Conservation (phyloP, 2,888 invertebrate genomes). For the Heliconius ethilla region DNA sequence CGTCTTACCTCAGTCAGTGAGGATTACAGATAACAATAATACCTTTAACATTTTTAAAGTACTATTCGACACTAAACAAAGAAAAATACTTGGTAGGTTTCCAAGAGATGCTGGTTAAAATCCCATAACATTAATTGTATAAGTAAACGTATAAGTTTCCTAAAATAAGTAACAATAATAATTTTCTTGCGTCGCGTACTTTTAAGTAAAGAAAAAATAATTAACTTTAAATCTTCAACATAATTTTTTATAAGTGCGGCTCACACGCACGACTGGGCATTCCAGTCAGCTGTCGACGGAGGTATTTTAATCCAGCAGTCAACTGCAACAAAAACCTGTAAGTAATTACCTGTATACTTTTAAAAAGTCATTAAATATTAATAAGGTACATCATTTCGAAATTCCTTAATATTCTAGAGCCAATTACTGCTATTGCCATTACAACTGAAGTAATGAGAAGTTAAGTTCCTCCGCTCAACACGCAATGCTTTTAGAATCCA, state of each 20-base stretch:
- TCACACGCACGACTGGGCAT: constrained; percentile 10
- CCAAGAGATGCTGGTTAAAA: too few species aligned
- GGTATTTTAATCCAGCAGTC: constrained; percentile 13
- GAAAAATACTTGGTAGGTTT: too few species aligned
- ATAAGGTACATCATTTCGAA: background rate
- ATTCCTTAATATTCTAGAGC: background rate
- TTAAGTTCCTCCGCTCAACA: too few species aligned
- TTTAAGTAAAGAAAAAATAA: background rate
- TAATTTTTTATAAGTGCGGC: background rate
- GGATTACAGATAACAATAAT: too few species aligned
- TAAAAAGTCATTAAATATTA: background rate
- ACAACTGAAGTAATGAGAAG: too few species aligned
- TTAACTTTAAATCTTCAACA: background rate
- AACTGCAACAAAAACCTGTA: background rate
- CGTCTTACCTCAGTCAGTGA: too few species aligned
- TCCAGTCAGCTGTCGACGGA: constrained; percentile 16
- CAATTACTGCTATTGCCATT: background rate
- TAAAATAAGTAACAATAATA: background rate
- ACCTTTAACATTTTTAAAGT: too few species aligned
- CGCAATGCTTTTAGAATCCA: too few species aligned
- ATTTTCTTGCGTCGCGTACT: background rate
- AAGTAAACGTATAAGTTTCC: too few species aligned
- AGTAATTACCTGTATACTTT: background rate
- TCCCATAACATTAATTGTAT: too few species aligned
- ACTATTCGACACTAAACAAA: too few species aligned